Conservation (phyloP, 2,113 vertebrate species). For the Hystrix brachyura region DNA sequence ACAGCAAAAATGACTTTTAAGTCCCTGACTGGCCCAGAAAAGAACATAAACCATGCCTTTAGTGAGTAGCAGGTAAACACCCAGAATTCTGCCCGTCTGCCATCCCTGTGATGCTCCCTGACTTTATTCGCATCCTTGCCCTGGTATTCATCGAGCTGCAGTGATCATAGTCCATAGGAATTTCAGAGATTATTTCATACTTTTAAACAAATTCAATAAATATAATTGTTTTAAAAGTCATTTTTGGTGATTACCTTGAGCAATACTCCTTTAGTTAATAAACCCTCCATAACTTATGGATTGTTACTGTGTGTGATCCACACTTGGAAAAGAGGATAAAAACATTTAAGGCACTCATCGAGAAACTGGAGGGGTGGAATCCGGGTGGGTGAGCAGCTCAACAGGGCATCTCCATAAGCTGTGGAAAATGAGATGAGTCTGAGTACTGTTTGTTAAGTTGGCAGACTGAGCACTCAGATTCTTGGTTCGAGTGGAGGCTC, state of each 20-base stretch:
- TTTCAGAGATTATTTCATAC: neutral
- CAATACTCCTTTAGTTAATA: neutral
- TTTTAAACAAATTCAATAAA: neutral
- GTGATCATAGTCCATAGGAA: neutral
- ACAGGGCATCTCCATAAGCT: neutral
- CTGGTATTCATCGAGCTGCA: neutral
- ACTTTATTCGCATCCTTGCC: neutral
- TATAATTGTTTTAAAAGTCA: constrained; percentile 17
- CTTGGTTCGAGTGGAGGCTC: neutral
- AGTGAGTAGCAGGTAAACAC: too few species aligned
- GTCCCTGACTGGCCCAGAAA: neutral
- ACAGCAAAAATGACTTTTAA: neutral
- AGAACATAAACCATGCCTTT: neutral
- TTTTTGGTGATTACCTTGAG: neutral
- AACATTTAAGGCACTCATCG: neutral
- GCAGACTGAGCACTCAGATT: neutral
- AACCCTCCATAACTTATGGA: neutral
- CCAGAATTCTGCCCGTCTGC: neutral
- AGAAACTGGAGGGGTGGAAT: neutral
- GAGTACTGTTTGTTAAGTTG: neutral
- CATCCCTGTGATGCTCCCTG: neutral
- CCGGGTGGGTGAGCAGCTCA: accelerated
- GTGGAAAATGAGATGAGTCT: neutral
- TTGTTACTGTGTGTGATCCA: neutral
- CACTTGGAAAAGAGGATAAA: neutral